Base-by-base conservation (phyloP, 2,797 vertebrate species). In the Coregonus ussuriensis region DNA sequence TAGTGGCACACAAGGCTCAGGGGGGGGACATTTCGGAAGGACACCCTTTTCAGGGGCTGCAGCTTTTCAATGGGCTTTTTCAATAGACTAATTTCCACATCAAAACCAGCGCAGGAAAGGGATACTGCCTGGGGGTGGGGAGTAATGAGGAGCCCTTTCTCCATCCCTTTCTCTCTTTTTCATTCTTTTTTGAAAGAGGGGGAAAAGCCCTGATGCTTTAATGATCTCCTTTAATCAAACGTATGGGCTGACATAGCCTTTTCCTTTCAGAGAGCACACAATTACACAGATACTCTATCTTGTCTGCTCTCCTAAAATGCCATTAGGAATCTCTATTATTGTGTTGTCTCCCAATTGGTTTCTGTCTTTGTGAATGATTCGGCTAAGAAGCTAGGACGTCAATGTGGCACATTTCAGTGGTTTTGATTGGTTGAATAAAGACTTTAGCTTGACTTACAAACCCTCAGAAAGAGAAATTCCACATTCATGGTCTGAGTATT, bases 11-110 rank as follows among this genome's bases (percentile, higher is more conserved):
- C 78, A 72, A 47, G 14, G 37, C 67, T 83, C 18, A 41, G 77
- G 77, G 79, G 54, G 31, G 47, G 18, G 25, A 41, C 75, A 76
- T 86, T 84, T 79, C 81, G 71, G 68, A 77, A 63, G 77, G 78
- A 82, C 73, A 18, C 65, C 71, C 83, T 77, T 74, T 16, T 21
- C 31, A 53, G 80, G 86, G 81, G 74, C 77, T 78, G 77, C 80
- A 82, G 83, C 78, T 84, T 86, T 81, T 88, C 77, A 85, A 71
- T 82, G 67, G 78, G 66, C 77, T 85, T 84, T 87, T 81, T 83
- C 81, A 82, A 83, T 71, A 67, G 70, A 74, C 82, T 90, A 78
- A 90, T 90, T 89, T 90, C 85, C 88, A 90, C 87, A 85, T 90
- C 84, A 90, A 90, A 90, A 78, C 53, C 54, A 82, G 73, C 54